Conservation (phyloP, 2,888 invertebrate genomes). For the Ophion costatus region DNA sequence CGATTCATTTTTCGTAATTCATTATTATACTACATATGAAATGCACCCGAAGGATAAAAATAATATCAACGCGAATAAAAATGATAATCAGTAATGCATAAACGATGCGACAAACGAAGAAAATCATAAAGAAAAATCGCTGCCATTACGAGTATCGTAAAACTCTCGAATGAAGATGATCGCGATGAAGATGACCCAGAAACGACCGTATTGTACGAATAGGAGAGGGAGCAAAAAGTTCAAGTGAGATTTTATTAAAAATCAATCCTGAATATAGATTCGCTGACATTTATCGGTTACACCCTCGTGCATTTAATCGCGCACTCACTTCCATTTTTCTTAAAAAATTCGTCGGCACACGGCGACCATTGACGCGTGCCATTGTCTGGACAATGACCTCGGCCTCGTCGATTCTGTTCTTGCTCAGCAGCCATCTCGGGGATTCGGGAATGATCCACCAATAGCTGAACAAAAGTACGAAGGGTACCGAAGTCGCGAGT, state of each 20-base stretch:
- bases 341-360: constrained; percentile 86
- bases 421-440: constrained; percentile 88
- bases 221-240: too few species aligned
- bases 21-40: too few species aligned
- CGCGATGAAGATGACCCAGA: too few species aligned
- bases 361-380: constrained; percentile 86
- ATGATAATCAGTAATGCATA: too few species aligned
- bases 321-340: constrained; percentile 86
- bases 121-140: too few species aligned
- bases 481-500: constrained; percentile 87
- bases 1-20: too few species aligned
- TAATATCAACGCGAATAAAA: too few species aligned
- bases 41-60: too few species aligned
- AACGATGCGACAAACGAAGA: too few species aligned
- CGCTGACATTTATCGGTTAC: constrained; percentile 12
- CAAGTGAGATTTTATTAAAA: not conserved
- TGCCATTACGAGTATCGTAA: too few species aligned
- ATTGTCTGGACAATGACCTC: constrained; percentile 87
- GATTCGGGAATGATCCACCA: constrained; percentile 90
- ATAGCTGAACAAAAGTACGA: constrained; percentile 86
- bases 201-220: too few species aligned
- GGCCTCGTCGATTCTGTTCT: constrained; percentile 88
- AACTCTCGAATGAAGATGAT: too few species aligned
- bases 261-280: not conserved
- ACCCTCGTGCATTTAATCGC: not conserved